Evolutionary conservation across 2,888 invertebrate species (phyloP).

Genomic region (Drosophila siamana): DNA sequence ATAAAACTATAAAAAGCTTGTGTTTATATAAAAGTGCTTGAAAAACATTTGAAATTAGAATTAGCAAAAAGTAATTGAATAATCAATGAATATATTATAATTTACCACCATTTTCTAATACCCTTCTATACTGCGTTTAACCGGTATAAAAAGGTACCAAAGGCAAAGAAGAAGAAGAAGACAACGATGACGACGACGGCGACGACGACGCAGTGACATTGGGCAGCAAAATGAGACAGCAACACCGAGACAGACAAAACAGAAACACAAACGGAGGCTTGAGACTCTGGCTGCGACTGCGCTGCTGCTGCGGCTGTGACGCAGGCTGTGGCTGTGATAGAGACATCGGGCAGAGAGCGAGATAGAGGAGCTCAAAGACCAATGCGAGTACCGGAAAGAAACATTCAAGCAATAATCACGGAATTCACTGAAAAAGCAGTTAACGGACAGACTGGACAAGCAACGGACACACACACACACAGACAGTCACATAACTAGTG

Average conservation of each 20-base stretch:
- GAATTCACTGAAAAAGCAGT: conserved; percentile 83
- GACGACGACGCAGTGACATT: conserved; percentile 58
- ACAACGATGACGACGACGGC: conserved; percentile 15
- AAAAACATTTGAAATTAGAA: no score
- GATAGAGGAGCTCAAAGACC: conserved; percentile 26
- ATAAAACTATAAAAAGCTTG: no score
- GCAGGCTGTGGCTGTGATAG: conserved; percentile 8
- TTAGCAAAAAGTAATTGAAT: no score
- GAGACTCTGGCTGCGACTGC: conserved; percentile 16
- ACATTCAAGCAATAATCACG: conserved; percentile 83
- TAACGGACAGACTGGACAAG: conserved; percentile 69
- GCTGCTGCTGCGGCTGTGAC: conserved; percentile 1
- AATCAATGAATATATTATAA: no score
- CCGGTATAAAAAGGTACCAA: conserved; percentile 56
- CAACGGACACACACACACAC: conserved; percentile 35
- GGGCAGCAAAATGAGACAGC: conserved; percentile 44
- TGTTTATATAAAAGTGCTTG: no score
- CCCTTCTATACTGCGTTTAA: neutral
- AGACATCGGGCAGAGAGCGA: conserved; percentile 11
- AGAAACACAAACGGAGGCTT: conserved; percentile 28
- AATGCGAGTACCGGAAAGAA: conserved; percentile 79
- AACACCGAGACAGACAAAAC: conserved; percentile 14
- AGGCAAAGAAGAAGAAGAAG: conserved; percentile 31
- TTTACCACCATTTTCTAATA: neutral
- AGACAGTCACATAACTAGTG: conserved; percentile 11